These are phyloP conservation scores for Hanleya hanleyi DNA, from an alignment of 2,888 invertebrate species.

Conservation along the genomic window DNA sequence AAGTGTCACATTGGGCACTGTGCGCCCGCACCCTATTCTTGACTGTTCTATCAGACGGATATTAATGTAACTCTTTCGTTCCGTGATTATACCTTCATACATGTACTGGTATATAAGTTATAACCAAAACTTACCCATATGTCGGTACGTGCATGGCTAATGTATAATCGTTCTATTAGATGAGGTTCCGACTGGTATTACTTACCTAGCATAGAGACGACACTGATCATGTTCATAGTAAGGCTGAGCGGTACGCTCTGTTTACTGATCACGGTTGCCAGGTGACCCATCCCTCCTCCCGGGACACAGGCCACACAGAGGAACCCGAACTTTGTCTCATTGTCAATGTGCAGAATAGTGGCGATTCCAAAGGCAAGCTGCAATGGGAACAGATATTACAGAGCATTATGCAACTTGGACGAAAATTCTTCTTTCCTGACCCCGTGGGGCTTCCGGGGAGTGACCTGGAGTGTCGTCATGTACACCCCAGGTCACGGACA, in stretches of 20 bases:
- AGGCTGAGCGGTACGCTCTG: conserved; percentile 67
- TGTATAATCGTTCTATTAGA: too few relatives aligned
- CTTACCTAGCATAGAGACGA: conserved; percentile 67
- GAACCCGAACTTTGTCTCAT: conserved; percentile 65
- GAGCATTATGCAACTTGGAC: too few relatives aligned
- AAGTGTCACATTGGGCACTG: too few relatives aligned
- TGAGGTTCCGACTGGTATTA: neutral
- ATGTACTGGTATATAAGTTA: neutral
- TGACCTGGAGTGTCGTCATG: too few relatives aligned
- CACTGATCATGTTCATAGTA: conserved; percentile 66
- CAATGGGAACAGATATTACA: conserved; percentile 19
- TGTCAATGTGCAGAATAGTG: conserved; percentile 58
- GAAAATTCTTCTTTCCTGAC: too few relatives aligned
- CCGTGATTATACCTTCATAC: neutral
- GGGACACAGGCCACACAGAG: conserved; percentile 70
- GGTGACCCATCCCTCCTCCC: conserved; percentile 70
- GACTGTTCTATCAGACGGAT: neutral
- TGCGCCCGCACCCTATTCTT: too few relatives aligned
- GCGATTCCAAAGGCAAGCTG: conserved; percentile 68
- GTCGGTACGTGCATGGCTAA: neutral
- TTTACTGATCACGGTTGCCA: conserved; percentile 66
- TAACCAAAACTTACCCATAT: neutral
- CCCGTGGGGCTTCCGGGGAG: too few relatives aligned
- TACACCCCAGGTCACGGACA: too few relatives aligned
- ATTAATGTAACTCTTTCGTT: neutral